Conservation (phyloP, 1,140 invertebrate species). For the Parasteatoda tepidariorum region DNA sequence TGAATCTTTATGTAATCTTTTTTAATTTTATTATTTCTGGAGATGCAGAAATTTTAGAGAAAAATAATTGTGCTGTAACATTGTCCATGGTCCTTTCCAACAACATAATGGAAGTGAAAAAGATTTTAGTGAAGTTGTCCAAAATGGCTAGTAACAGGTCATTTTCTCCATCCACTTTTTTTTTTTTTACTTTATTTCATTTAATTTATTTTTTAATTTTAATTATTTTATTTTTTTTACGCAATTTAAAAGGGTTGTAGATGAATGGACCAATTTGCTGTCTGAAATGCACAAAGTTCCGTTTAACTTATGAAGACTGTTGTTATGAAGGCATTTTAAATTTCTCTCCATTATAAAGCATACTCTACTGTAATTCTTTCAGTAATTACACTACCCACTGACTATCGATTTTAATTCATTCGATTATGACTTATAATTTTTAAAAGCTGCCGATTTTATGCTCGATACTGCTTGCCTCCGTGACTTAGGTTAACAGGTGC, state of each 20-base stretch:
- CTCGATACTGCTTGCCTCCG: no score
- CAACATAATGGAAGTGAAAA: slow-evolving; percentile 67
- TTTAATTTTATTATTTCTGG: slow-evolving; percentile 39
- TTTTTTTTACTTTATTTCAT: background rate
- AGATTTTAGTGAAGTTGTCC: slow-evolving; percentile 72
- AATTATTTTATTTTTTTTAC: background rate
- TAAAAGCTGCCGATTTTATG: no score
- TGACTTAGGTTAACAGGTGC: no score
- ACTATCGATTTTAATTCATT: no score
- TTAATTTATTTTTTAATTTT: background rate
- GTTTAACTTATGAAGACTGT: slow-evolving; percentile 68
- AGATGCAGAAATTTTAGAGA: slow-evolving; percentile 71
- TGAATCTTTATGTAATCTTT: background rate
- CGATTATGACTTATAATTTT: no score
- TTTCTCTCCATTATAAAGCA: no score
- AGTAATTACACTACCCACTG: no score
- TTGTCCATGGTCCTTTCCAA: slow-evolving; percentile 70
- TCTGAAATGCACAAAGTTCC: slow-evolving; percentile 74
- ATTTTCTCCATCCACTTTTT: no score
- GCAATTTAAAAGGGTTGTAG: slow-evolving; percentile 65
- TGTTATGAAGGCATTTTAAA: slow-evolving; percentile 70
- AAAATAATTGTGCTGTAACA: slow-evolving; percentile 71
- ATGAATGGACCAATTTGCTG: slow-evolving; percentile 71
- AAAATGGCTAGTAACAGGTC: slow-evolving; percentile 72
- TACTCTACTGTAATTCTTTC: no score